Conservation (phyloP, 2,888 invertebrate genomes). For the Orthosia gothica region DNA sequence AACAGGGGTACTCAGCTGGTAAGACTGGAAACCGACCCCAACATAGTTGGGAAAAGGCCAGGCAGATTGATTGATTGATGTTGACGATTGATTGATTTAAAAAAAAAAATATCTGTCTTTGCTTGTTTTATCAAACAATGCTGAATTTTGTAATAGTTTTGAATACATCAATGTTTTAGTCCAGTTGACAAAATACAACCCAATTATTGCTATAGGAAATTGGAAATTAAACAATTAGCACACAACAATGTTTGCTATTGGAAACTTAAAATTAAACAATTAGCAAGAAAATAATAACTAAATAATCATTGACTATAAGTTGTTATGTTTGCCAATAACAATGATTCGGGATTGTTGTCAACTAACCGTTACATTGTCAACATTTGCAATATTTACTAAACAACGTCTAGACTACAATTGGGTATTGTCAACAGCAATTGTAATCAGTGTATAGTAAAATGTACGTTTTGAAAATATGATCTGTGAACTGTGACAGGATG, state of each 20-base stretch:
- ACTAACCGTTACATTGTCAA: slow-evolving; percentile 17
- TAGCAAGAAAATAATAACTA: slow-evolving; percentile 11
- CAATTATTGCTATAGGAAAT: not conserved
- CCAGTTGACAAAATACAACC: not conserved
- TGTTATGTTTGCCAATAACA: slow-evolving; percentile 30
- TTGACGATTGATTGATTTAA: too few relatives aligned
- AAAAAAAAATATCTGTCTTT: too few relatives aligned
- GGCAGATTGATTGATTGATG: too few relatives aligned
- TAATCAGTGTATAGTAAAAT: slow-evolving; percentile 13
- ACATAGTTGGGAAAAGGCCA: too few relatives aligned
- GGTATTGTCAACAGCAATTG: slow-evolving; percentile 41
- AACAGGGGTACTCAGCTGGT: too few relatives aligned
- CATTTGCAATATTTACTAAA: slow-evolving; percentile 45
- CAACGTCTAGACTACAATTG: slow-evolving; percentile 34
- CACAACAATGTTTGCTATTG: too few relatives aligned
- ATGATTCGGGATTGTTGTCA: slow-evolving; percentile 10
- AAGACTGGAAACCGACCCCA: too few relatives aligned
- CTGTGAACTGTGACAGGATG: not conserved
- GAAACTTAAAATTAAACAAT: not conserved
- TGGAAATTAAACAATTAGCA: not conserved
- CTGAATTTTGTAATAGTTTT: too few relatives aligned
- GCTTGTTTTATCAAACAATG: too few relatives aligned
- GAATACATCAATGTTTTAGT: not conserved
- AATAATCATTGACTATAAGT: slow-evolving; percentile 12
- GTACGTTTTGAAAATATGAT: slow-evolving; percentile 20